These are phyloP conservation scores for Aethes cnicana DNA, from an alignment of 2,888 invertebrate species.

Conservation along the genomic window DNA sequence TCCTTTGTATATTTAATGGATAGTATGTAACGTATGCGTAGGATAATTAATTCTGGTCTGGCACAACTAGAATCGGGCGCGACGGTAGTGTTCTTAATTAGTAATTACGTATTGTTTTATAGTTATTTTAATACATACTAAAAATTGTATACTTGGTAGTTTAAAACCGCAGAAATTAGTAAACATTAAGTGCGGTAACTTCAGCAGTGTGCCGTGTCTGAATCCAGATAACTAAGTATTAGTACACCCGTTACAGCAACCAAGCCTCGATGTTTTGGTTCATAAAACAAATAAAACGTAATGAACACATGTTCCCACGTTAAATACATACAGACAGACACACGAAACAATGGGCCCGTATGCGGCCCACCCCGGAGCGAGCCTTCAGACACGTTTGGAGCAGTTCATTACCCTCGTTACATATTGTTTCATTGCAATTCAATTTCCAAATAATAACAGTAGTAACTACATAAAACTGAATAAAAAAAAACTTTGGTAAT, in stretches of 20 bases:
- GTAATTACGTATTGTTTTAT: too few relatives aligned
- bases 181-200: too few relatives aligned
- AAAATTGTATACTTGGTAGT: too few relatives aligned
- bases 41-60: too few relatives aligned
- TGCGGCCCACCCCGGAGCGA: conserved; percentile 67
- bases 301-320: conserved; percentile 61
- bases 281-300: conserved; percentile 23
- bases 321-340: conserved; percentile 47
- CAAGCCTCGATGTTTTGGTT: conserved; percentile 16
- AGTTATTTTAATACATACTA: too few relatives aligned
- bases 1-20: neutral
- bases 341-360: conserved; percentile 74
- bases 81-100: too few relatives aligned
- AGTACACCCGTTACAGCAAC: neutral
- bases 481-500: too few relatives aligned
- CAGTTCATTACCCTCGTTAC: conserved; percentile 54
- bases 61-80: too few relatives aligned
- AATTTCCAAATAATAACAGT: neutral
- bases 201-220: too few relatives aligned
- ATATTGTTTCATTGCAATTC: conserved; percentile 25
- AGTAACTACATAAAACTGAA: neutral
- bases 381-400: conserved; percentile 39
- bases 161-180: too few relatives aligned
- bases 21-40: neutral
- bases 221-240: too few relatives aligned